phyloP scores from a whole-genome alignment of 2,797 vertebrate species.

The Trematomus bernacchii region DNA sequence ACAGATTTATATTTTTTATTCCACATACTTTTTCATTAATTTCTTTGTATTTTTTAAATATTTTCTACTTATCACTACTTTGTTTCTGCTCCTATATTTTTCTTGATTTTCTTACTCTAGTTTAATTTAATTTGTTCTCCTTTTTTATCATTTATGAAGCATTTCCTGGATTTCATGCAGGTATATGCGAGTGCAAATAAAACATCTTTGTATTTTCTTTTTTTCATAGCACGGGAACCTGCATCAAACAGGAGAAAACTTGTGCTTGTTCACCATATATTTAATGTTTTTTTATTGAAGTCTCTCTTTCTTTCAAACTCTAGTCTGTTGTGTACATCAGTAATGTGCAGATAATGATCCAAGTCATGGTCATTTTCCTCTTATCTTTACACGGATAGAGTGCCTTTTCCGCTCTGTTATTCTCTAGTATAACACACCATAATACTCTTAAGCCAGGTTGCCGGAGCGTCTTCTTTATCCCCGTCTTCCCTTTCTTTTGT shows the following conservation, averaged over 20 bases:
- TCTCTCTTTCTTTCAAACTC: not conserved
- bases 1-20: too few relatives aligned
- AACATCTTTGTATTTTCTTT: too few relatives aligned
- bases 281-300: conserved; percentile 15
- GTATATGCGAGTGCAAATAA: too few relatives aligned
- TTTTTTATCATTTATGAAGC: too few relatives aligned
- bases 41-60: too few relatives aligned
- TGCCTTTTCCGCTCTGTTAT: conserved; percentile 56
- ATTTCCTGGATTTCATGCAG: too few relatives aligned
- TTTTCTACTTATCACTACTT: too few relatives aligned
- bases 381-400: conserved; percentile 55
- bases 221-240: not conserved
- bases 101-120: too few relatives aligned
- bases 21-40: too few relatives aligned
- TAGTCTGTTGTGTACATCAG: not conserved
- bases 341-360: conserved; percentile 40
- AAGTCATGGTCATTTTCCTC: conserved; percentile 38
- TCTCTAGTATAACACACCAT: conserved; percentile 72
- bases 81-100: too few relatives aligned
- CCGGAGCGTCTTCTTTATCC: conserved; percentile 67
- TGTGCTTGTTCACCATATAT: conserved; percentile 8
- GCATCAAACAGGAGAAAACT: not conserved
- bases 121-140: too few relatives aligned
- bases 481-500: conserved; percentile 72
- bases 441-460: conserved; percentile 80